Percentiles rank a stretch among this genome's conserved stretches.
These are phyloP conservation scores for Salvator merianae DNA, from an alignment of 2,113 vertebrate species.

Conservation along the genomic window DNA sequence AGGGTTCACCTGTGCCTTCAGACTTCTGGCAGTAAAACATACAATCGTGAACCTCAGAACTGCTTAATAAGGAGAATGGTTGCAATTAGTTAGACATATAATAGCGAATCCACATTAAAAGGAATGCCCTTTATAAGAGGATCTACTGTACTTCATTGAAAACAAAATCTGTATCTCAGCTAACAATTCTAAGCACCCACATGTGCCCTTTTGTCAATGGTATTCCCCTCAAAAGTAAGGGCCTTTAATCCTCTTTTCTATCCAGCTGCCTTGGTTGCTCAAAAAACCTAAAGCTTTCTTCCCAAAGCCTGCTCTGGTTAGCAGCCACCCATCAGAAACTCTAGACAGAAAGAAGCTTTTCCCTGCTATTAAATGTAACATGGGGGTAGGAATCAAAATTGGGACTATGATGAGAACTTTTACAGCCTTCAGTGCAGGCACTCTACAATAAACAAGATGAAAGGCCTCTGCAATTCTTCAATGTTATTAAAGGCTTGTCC, in stretches of 20 bases:
- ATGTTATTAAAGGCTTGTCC: slow-evolving; percentile 36
- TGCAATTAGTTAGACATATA: no score
- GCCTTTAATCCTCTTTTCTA: background rate
- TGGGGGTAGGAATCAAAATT: slow-evolving; percentile 55
- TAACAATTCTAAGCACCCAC: no score
- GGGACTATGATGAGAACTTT: slow-evolving; percentile 36
- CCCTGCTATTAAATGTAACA: slow-evolving; percentile 39
- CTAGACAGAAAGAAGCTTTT: slow-evolving; percentile 55
- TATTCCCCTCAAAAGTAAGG: no score
- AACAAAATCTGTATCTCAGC: no score
- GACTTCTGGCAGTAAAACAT: no score
- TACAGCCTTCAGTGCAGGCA: slow-evolving; percentile 2
- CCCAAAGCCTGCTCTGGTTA: slow-evolving; percentile 48
- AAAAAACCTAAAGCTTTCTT: slow-evolving; percentile 37
- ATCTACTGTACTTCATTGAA: no score
- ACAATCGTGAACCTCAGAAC: no score
- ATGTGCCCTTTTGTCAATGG: no score
- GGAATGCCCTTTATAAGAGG: no score
- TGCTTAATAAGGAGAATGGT: no score
- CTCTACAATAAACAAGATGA: slow-evolving; percentile 22
- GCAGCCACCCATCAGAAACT: slow-evolving; percentile 58
- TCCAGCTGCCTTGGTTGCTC: background rate
- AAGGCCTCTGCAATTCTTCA: slow-evolving; percentile 43
- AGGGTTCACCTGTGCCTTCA: no score
- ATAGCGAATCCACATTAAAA: no score